Evolutionary conservation across 2,113 vertebrate genomes (phyloP), one percentile per base, ranked within the genome.

Genomic region (Eretmochelys imbricata): DNA sequence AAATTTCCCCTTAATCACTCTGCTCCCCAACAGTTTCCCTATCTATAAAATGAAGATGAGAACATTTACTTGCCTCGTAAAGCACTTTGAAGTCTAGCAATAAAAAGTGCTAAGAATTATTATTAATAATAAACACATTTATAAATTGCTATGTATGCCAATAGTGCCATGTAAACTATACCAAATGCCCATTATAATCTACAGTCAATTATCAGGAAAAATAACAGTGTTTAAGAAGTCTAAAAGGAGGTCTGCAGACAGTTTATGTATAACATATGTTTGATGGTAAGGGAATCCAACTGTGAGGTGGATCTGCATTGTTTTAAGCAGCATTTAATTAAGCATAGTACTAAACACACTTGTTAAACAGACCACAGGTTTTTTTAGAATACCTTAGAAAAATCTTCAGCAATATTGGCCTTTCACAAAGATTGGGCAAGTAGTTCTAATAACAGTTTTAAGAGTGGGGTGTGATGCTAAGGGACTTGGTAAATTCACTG

Each of bases 401-500:
- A 91, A 72, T 89, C 31, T 80, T 93, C 42, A 12, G 84, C 88
- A 10, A 91, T 0, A 25, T 59, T 76, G 75, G 46, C 49, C 79
- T 88, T 81, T 78, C 57, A 80, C 1, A 1, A 90, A 93, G 80
- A 95, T 75, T 46, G 89, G 46, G 10, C 19, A 86, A 92, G 86
- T 84, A 38, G 42, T 49, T 95, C 89, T 86, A 93, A 83, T 92
- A 91, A 50, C 79, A 76, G 72, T 46, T 48, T 78, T 16, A 48
- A 78, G 42, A 25, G 6, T 10, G 54, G 13, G 27, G 42, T 78
- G 42, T 78, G 42, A 29, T 78, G 46, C 42, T 88, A 84, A 95
- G 65, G 84, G 90, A 88, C 31, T 46, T 83, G 27, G 89, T 93
- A 88, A 94, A 84, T 42, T 97, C 75, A 92, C n/a, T 82, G 31